phyloP scores from a whole-genome alignment of 1,140 invertebrate species.

The Drosophila setifemur region DNA sequence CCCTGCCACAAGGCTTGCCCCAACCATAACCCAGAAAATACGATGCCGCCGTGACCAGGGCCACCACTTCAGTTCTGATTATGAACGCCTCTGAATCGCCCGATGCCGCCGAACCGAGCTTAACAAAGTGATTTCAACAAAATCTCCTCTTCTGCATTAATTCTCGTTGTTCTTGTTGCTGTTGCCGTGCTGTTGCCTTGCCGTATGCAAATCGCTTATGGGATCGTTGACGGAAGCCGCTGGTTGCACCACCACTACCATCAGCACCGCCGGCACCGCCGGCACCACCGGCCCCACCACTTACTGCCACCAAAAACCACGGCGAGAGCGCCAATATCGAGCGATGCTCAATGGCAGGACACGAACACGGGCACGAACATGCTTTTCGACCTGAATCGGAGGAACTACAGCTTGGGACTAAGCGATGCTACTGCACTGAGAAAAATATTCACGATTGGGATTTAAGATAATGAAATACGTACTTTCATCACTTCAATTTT shows the following conservation, averaged over 20 bases:
- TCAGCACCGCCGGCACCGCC: too few relatives aligned
- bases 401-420: too few relatives aligned
- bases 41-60: slow-evolving; percentile 39
- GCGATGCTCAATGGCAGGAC: slow-evolving; percentile 45
- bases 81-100: slow-evolving; percentile 71
- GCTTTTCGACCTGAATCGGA: not conserved
- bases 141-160: slow-evolving; percentile 2
- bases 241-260: too few relatives aligned
- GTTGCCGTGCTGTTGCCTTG: slow-evolving; percentile 9
- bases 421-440: too few relatives aligned
- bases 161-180: not conserved
- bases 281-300: too few relatives aligned
- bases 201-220: slow-evolving; percentile 68
- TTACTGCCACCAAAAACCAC: too few relatives aligned
- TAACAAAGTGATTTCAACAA: slow-evolving; percentile 70
- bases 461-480: too few relatives aligned
- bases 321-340: slow-evolving; percentile 48
- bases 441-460: too few relatives aligned
- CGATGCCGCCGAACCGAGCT: slow-evolving; percentile 59
- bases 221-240: slow-evolving; percentile 69
- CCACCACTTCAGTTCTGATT: slow-evolving; percentile 76
- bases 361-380: slow-evolving; percentile 39
- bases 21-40: too few relatives aligned
- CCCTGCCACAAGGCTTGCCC: too few relatives aligned
- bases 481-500: too few relatives aligned